Conservation (phyloP, 2,797 vertebrate species). For the Denticeps clupeoides region DNA sequence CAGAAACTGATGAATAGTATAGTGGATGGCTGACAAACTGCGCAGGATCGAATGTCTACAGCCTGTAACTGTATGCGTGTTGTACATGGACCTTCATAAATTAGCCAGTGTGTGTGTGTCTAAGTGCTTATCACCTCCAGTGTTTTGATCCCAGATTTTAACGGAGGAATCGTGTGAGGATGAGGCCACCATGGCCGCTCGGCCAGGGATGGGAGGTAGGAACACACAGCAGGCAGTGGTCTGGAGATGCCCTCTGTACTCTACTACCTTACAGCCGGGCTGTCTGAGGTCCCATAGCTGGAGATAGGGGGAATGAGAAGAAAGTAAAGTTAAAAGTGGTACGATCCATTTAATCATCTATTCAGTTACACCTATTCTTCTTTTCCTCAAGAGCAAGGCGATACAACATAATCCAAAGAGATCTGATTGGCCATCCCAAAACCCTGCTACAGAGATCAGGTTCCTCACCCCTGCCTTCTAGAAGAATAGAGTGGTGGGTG, state of each 20-base stretch:
- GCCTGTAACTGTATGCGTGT: background rate
- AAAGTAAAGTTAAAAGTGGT: background rate
- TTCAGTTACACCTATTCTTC: no score
- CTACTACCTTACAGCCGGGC: constrained; percentile 66
- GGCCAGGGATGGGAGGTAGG: constrained; percentile 51
- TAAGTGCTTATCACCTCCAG: constrained; percentile 64
- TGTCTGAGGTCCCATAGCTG: constrained; percentile 93
- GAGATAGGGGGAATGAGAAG: constrained; percentile 6
- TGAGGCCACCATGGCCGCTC: constrained; percentile 62
- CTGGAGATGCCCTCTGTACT: constrained; percentile 82
- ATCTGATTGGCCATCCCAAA: no score
- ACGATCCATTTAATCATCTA: no score
- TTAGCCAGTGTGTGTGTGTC: constrained; percentile 1
- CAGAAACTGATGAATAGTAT: no score
- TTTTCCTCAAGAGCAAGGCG: no score
- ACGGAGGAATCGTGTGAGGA: constrained; percentile 78
- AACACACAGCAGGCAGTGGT: constrained; percentile 78
- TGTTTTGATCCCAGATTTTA: constrained; percentile 83
- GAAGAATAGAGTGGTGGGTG: no score
- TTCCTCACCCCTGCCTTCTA: no score
- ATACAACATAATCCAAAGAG: no score
- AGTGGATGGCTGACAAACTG: no score
- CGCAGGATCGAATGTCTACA: background rate
- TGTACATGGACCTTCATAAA: no score
- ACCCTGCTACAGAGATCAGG: no score